Percentiles rank a stretch among this genome's conserved stretches.
Evolutionary conservation across 2,888 invertebrate genomes (phyloP).

Genomic region (Ochropleura plecta): DNA sequence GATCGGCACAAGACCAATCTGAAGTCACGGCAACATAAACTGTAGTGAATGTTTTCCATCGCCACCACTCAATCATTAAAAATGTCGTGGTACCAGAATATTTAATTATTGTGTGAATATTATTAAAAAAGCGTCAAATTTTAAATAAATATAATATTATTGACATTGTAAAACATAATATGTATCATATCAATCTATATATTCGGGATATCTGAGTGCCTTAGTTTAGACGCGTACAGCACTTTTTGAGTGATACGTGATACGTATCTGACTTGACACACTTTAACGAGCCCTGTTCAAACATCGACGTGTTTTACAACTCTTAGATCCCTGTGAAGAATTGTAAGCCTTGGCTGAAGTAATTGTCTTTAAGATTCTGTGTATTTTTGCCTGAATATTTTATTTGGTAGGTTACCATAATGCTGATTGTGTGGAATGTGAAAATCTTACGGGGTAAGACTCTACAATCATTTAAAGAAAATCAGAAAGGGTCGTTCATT

Average conservation of each 20-base stretch:
- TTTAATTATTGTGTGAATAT: background rate
- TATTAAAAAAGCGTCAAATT: background rate
- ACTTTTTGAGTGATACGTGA: conserved; percentile 68
- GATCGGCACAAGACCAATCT: conserved; percentile 25
- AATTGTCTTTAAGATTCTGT: conserved; percentile 11
- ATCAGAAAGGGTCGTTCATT: background rate
- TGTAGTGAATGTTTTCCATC: conserved; percentile 6
- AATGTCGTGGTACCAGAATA: background rate
- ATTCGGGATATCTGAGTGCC: conserved; percentile 9
- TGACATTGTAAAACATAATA: conserved; percentile 6
- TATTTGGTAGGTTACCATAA: background rate
- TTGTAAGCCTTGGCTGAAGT: conserved; percentile 34
- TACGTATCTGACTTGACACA: conserved; percentile 62
- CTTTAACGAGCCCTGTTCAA: conserved; percentile 59
- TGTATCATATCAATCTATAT: background rate
- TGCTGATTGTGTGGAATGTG: background rate
- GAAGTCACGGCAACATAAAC: conserved; percentile 16
- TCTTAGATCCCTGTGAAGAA: conserved; percentile 34
- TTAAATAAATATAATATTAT: background rate
- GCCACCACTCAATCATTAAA: background rate
- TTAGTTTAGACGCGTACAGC: conserved; percentile 53
- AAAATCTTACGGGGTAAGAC: background rate
- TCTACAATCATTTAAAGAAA: too few species aligned
- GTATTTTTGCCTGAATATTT: conserved; percentile 9
- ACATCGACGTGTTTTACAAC: conserved; percentile 50